These are phyloP conservation scores for Heliothis peltigera DNA, from an alignment of 2,888 invertebrate genomes.

Conservation along the genomic window DNA sequence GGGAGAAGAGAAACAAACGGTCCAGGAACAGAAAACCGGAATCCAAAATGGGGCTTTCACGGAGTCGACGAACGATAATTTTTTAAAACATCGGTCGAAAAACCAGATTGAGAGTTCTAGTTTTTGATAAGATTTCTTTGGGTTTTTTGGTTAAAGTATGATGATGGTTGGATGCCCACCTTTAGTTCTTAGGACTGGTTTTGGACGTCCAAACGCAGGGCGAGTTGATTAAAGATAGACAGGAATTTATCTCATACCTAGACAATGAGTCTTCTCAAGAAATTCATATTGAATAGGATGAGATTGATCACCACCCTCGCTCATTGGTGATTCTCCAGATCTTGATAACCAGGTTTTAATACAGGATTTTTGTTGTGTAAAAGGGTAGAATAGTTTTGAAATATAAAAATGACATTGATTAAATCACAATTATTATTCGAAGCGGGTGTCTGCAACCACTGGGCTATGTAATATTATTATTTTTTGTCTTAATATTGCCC, in stretches of 20 bases:
- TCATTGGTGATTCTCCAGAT: no score
- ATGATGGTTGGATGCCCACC: slow-evolving; percentile 11
- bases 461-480: neutral
- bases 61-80: slow-evolving; percentile 22
- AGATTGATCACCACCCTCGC: no score
- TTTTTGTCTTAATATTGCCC: neutral
- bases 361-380: neutral
- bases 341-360: neutral
- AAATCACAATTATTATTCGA: neutral
- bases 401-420: neutral
- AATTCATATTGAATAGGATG: no score
- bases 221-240: no score
- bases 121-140: slow-evolving; percentile 62
- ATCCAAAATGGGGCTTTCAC: slow-evolving; percentile 24
- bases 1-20: slow-evolving; percentile 13
- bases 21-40: slow-evolving; percentile 37
- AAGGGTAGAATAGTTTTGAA: neutral
- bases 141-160: neutral
- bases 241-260: no score
- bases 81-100: slow-evolving; percentile 68
- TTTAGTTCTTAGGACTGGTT: neutral
- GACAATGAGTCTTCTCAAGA: no score
- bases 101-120: slow-evolving; percentile 75
- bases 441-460: neutral
- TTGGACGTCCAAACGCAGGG: neutral